phyloP scores from a whole-genome alignment of 2,797 vertebrate genomes.

The Channa striata region DNA sequence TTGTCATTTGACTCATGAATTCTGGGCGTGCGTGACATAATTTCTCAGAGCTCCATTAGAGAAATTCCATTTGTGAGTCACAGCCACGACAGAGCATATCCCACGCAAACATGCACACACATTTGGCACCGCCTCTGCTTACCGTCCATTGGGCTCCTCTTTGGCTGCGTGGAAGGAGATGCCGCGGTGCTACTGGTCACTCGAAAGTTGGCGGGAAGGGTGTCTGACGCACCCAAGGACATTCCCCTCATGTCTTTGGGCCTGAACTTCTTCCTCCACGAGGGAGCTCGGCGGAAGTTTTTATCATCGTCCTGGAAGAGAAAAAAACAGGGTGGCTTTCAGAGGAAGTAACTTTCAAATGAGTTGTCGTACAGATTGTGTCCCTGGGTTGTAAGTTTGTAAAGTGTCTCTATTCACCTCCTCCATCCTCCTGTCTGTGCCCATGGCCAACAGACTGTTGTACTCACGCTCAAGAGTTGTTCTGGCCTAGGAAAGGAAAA shows the following conservation, averaged over 20 bases:
- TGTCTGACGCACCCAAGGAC: constrained; percentile 92
- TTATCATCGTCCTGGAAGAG: constrained; percentile 92
- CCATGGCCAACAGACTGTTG: constrained; percentile 89
- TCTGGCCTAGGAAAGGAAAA: constrained; percentile 84
- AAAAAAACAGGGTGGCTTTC: no score
- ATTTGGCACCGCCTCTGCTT: constrained; percentile 37
- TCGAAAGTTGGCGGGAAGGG: constrained; percentile 95
- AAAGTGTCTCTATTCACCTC: constrained; percentile 84
- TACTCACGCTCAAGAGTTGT: constrained; percentile 93
- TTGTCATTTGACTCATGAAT: no score
- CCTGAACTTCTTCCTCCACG: constrained; percentile 98
- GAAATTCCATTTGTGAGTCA: not conserved
- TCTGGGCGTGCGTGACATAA: no score
- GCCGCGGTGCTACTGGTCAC: constrained; percentile 89
- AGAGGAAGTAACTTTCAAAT: not conserved
- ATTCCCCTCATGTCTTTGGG: constrained; percentile 95
- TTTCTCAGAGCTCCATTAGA: not conserved
- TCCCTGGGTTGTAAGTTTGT: not conserved
- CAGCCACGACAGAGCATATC: constrained; percentile 1
- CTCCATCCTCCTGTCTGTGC: constrained; percentile 92
- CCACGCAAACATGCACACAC: not conserved
- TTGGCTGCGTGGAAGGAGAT: constrained; percentile 93
- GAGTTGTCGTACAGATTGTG: not conserved
- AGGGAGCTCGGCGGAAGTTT: constrained; percentile 95
- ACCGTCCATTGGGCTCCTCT: constrained; percentile 97